phyloP scores from a whole-genome alignment of 2,888 invertebrate species.

The Drosophila fungiperda region DNA sequence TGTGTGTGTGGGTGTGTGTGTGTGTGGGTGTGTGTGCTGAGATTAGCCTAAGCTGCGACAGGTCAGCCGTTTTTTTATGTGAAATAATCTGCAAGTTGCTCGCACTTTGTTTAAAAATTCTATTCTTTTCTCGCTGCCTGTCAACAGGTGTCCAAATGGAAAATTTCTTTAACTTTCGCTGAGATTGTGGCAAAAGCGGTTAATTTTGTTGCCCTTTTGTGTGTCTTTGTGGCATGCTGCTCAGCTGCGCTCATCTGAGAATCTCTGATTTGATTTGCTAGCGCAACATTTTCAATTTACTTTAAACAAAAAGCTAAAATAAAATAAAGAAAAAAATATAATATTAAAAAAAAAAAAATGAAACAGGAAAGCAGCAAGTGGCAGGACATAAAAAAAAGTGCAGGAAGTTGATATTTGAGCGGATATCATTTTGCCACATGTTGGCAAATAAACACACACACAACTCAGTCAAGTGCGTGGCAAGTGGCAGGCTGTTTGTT shows the following conservation, averaged over 20 bases:
- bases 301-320: conserved; percentile 40
- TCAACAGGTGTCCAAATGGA: not conserved
- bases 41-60: not conserved
- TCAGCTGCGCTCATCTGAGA: conserved; percentile 16
- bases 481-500: conserved; percentile 27
- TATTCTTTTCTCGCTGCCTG: not conserved
- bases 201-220: conserved; percentile 44
- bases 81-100: not conserved
- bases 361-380: conserved; percentile 17
- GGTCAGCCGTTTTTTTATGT: not conserved
- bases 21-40: not conserved
- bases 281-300: conserved; percentile 66
- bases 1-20: not conserved
- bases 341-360: not conserved
- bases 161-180: conserved; percentile 64
- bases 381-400: conserved; percentile 28
- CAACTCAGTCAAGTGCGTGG: conserved; percentile 5
- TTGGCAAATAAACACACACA: conserved; percentile 68
- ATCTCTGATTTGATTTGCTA: conserved; percentile 54
- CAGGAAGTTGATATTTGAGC: conserved; percentile 77
- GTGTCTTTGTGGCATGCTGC: conserved; percentile 4
- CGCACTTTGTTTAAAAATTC: not conserved
- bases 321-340: not conserved
- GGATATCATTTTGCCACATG: conserved; percentile 81
- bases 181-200: conserved; percentile 61